Evolutionary conservation across 1,140 invertebrate genomes (phyloP), one percentile per base, ranked within the genome.

Genomic region (Drosophila yakuba): DNA sequence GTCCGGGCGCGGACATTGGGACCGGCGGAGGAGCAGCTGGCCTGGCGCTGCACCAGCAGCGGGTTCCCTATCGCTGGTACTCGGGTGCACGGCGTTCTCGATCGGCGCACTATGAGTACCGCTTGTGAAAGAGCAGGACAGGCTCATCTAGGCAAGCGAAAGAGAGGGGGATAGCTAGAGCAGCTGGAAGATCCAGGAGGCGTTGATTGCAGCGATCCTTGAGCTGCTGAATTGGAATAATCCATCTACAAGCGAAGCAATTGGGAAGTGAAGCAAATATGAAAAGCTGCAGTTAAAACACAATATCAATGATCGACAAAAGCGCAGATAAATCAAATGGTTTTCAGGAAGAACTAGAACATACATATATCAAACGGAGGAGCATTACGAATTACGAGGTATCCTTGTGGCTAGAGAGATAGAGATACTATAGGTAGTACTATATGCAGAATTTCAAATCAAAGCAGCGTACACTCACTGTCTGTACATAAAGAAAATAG

Each of bases 1-100:
- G 90, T 84, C 90, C 90, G 12, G 90, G 90, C 23, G 90, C 90
- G 74, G 74, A 91, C 67, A 64, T 91, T 3, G 76, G 71, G 2
- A 56, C 8, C 48, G 47, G 23, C n/a, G 67, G 47, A 3, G 61
- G 48, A 15, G 44, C 41, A 2, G 66, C 25, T 23, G 83, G 77
- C 2, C 57, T 81, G 25, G 51, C 64, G 1, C 25, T 79, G 45
- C 84, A 89, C 25, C 80, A 90, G 52, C 75, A 82, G 52, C 77
- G 86, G 0, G 79, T 81, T 4, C 90, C 90, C 2, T 91, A 91
- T 75, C 90, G 90, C 44, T 91, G 90, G 90, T 91, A 91, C 47
- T 91, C 90, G 15, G 90, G 90, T 14, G 85, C 90, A n/a, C 52
- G 90, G n/a, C 90, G 90, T 14, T 91, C 90, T 1, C 86, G 90